Evolutionary conservation across 2,888 invertebrate species (phyloP).

Genomic region (Catocala nupta): DNA sequence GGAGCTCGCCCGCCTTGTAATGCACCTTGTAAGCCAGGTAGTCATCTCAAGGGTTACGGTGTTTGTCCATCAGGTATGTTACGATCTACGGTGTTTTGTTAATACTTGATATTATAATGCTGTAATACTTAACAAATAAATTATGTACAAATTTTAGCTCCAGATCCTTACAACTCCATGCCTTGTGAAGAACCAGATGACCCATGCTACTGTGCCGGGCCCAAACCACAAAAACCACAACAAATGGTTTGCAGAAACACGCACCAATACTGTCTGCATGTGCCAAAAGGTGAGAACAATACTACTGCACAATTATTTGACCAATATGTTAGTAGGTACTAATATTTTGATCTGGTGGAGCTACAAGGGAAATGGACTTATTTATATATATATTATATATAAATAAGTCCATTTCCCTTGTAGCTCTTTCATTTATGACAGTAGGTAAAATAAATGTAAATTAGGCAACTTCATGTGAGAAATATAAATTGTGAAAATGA

Average conservation of each 20-base stretch:
- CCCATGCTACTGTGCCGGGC: slow-evolving; percentile 77
- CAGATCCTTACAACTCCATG: slow-evolving; percentile 72
- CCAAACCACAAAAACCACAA: slow-evolving; percentile 60
- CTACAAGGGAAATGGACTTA: background rate
- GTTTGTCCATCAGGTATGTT: slow-evolving; percentile 67
- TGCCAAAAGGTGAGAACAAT: slow-evolving; percentile 78
- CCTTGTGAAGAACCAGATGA: slow-evolving; percentile 78
- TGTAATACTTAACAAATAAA: no score
- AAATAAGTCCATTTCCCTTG: background rate
- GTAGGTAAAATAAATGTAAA: no score
- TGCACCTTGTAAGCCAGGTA: slow-evolving; percentile 43
- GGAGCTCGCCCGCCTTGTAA: slow-evolving; percentile 44
- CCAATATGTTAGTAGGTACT: slow-evolving; percentile 13
- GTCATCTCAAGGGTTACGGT: slow-evolving; percentile 45
- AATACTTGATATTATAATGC: no score
- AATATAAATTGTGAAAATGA: background rate
- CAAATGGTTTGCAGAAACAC: slow-evolving; percentile 77
- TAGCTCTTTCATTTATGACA: no score
- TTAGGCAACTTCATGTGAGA: background rate
- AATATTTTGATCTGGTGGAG: slow-evolving; percentile 27
- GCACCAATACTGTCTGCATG: slow-evolving; percentile 79
- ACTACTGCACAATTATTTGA: slow-evolving; percentile 26
- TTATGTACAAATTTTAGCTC: slow-evolving; percentile 41
- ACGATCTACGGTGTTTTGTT: no score
- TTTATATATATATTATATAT: background rate